These are phyloP conservation scores for Tachystola acroxantha DNA, from an alignment of 2,888 invertebrate genomes.

Conservation along the genomic window DNA sequence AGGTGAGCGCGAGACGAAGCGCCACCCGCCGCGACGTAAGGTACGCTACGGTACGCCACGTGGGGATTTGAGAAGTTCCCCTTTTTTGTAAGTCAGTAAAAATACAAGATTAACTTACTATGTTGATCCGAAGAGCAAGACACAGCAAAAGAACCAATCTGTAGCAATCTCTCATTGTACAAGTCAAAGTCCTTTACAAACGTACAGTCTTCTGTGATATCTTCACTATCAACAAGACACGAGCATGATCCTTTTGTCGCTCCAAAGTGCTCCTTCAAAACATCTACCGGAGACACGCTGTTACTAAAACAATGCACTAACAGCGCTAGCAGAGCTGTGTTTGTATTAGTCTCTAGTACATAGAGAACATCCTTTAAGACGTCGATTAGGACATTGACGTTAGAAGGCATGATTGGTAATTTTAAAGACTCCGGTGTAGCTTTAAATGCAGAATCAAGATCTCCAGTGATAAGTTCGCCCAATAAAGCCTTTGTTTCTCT, in stretches of 20 bases:
- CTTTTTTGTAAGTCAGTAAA: too few relatives aligned
- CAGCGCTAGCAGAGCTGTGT: slow-evolving; percentile 79
- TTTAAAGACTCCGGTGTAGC: slow-evolving; percentile 46
- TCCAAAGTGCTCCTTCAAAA: slow-evolving; percentile 46
- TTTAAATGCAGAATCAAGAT: slow-evolving; percentile 67
- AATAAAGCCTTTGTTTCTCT: slow-evolving; percentile 68
- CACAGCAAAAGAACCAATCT: slow-evolving; percentile 84
- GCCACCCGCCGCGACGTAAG: too few relatives aligned
- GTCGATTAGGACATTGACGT: slow-evolving; percentile 76
- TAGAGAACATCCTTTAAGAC: slow-evolving; percentile 80
- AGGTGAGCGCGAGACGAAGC: too few relatives aligned
- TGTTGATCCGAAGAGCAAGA: slow-evolving; percentile 71
- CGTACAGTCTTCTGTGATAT: slow-evolving; percentile 58
- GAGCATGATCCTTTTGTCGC: slow-evolving; percentile 30
- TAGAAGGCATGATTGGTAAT: slow-evolving; percentile 61
- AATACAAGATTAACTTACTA: too few relatives aligned
- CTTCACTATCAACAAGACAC: slow-evolving; percentile 29
- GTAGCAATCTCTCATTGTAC: slow-evolving; percentile 81
- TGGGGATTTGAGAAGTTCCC: too few relatives aligned
- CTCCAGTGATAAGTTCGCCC: slow-evolving; percentile 54
- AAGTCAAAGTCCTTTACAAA: slow-evolving; percentile 81
- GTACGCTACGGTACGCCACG: too few relatives aligned
- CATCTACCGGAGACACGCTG: slow-evolving; percentile 40
- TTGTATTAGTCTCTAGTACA: slow-evolving; percentile 81
- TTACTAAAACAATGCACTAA: slow-evolving; percentile 62